These are phyloP conservation scores for Octodon degus DNA, from an alignment of 2,113 vertebrate species.

Conservation along the genomic window DNA sequence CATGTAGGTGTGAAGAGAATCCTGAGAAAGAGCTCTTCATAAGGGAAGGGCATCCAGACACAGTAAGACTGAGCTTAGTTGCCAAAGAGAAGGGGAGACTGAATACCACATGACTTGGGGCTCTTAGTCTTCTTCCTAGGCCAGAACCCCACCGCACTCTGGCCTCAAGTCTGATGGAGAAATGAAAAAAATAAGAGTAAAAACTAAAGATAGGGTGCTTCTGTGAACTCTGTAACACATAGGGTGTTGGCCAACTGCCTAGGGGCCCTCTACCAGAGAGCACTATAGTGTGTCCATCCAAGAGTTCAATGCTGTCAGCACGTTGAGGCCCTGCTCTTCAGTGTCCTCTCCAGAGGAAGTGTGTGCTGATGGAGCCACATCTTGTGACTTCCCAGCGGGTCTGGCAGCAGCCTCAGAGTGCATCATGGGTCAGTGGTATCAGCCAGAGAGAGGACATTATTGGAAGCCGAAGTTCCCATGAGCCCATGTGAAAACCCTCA, in stretches of 20 bases:
- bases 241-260: too few relatives aligned
- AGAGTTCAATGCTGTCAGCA: neutral
- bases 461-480: neutral
- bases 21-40: neutral
- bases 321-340: neutral
- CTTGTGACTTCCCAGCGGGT: neutral
- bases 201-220: neutral
- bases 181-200: neutral
- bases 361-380: neutral
- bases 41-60: rapidly evolving
- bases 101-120: neutral
- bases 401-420: neutral
- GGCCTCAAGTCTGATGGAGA: neutral
- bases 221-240: neutral
- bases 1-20: neutral
- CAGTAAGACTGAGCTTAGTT: neutral
- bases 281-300: rapidly evolving
- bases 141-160: neutral
- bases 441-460: neutral
- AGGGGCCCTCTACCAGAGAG: neutral
- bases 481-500: neutral
- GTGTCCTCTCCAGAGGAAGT: neutral
- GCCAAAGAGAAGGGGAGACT: neutral
- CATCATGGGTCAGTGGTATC: neutral
- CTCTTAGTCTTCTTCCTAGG: neutral